phyloP scores from a whole-genome alignment of 2,797 vertebrate genomes.

The Clarias fuscus region DNA sequence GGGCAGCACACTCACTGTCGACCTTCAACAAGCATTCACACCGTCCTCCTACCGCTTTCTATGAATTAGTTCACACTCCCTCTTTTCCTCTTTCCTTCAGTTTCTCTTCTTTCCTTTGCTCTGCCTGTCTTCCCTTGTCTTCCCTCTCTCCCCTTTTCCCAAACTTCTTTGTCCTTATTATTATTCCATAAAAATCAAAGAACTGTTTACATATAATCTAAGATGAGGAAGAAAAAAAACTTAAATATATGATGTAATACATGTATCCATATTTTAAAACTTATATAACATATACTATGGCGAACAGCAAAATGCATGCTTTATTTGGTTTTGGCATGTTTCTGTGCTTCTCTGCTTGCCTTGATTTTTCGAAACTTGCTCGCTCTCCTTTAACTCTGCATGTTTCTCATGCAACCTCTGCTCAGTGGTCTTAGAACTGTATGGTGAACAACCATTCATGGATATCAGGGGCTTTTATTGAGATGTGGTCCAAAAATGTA shows the following conservation, averaged over 20 bases:
- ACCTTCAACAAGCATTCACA: conserved; percentile 60
- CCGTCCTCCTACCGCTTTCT: conserved; percentile 48
- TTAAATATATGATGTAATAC: conserved; percentile 58
- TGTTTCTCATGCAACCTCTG: conserved; percentile 59
- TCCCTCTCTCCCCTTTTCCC: background rate
- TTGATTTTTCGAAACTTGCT: conserved; percentile 53
- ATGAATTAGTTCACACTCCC: conserved; percentile 41
- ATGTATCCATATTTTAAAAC: conserved; percentile 58
- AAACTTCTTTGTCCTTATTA: background rate
- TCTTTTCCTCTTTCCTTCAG: conserved; percentile 43
- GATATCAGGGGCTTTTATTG: conserved; percentile 57
- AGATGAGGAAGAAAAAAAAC: conserved; percentile 34
- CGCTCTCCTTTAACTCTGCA: conserved; percentile 57
- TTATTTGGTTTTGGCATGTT: conserved; percentile 59
- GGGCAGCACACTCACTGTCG: conserved; percentile 59
- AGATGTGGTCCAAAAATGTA: conserved; percentile 50
- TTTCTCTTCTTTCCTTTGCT: conserved; percentile 37
- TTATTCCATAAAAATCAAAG: conserved; percentile 38
- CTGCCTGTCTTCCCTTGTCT: conserved; percentile 17
- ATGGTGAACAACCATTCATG: conserved; percentile 57
- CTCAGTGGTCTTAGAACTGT: conserved; percentile 57
- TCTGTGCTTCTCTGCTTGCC: conserved; percentile 58
- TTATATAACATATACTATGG: conserved; percentile 54
- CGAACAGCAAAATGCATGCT: conserved; percentile 62
- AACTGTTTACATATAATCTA: conserved; percentile 55